A percentile compares a stretch with the other conserved stretches of the same genome.
phyloP scores from a whole-genome alignment of 2,888 invertebrate species.

The Eubasilissa splendida region DNA sequence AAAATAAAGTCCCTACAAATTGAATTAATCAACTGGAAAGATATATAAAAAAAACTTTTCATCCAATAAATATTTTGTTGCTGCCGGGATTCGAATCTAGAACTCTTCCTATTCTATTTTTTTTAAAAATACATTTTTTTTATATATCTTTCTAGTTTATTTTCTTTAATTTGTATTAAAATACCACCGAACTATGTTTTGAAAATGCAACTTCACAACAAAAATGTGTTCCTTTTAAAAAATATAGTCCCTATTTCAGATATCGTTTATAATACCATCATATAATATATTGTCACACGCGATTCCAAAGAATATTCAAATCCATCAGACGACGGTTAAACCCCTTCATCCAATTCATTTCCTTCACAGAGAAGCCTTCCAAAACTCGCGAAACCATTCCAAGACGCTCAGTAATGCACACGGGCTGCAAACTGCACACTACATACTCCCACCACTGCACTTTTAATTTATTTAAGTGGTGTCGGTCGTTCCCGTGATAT shows the following conservation, averaged over 20 bases:
- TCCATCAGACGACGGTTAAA: slow-evolving; percentile 23
- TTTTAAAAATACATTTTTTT: too few species aligned
- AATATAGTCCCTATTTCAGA: slow-evolving; percentile 10
- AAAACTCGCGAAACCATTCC: slow-evolving; percentile 50
- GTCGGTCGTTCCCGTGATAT: slow-evolving; percentile 51
- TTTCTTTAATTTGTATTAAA: too few species aligned
- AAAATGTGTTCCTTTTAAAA: too few species aligned
- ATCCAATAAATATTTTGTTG: too few species aligned
- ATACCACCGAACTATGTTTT: too few species aligned
- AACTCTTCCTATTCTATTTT: too few species aligned
- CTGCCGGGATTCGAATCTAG: too few species aligned
- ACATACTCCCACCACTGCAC: slow-evolving; percentile 38
- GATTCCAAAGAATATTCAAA: slow-evolving; percentile 17
- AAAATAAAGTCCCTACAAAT: too few species aligned
- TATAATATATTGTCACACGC: neutral
- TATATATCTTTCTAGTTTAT: too few species aligned
- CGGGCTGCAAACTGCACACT: slow-evolving; percentile 19
- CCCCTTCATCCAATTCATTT: slow-evolving; percentile 28
- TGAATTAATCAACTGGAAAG: too few species aligned
- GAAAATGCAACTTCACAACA: too few species aligned
- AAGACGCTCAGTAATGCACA: slow-evolving; percentile 27
- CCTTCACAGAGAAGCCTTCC: slow-evolving; percentile 56
- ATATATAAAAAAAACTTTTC: too few species aligned
- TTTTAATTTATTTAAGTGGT: slow-evolving; percentile 58
- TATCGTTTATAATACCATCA: slow-evolving; percentile 2